These are phyloP conservation scores for Mirounga angustirostris DNA, from an alignment of 2,113 vertebrate genomes.

Conservation along the genomic window DNA sequence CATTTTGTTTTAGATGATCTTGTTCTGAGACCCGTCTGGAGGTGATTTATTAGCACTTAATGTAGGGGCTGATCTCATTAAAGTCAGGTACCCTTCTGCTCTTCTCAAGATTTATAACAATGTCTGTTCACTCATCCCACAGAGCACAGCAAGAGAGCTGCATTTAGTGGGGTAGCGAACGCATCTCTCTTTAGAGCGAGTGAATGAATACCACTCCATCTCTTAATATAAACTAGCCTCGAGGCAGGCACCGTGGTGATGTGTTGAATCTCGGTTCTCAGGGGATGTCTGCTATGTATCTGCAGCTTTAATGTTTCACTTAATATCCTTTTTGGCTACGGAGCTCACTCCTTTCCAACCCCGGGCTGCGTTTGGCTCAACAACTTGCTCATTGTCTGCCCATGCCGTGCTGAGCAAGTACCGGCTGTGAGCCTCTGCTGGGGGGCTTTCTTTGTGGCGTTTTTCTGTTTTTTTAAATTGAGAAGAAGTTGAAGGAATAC, in stretches of 20 bases:
- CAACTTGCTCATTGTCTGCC: slow-evolving; percentile 82
- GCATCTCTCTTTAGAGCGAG: slow-evolving; percentile 83
- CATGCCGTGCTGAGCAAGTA: slow-evolving; percentile 76
- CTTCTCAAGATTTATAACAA: slow-evolving; percentile 83
- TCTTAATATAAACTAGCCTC: slow-evolving; percentile 82
- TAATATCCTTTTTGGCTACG: slow-evolving; percentile 85
- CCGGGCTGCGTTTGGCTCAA: slow-evolving; percentile 78
- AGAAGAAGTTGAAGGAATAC: slow-evolving; percentile 87
- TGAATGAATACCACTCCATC: slow-evolving; percentile 78
- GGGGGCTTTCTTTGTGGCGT: slow-evolving; percentile 77
- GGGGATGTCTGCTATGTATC: slow-evolving; percentile 84
- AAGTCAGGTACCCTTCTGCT: slow-evolving; percentile 84
- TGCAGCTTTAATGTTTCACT: slow-evolving; percentile 86
- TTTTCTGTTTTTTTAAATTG: slow-evolving; percentile 67
- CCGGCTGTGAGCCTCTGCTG: slow-evolving; percentile 60
- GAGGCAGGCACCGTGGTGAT: slow-evolving; percentile 74
- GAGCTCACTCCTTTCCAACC: slow-evolving; percentile 76
- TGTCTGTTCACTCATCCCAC: slow-evolving; percentile 82
- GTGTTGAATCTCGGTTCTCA: slow-evolving; percentile 81
- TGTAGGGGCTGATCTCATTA: slow-evolving; percentile 80
- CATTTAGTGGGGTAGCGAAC: slow-evolving; percentile 76
- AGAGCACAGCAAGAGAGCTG: slow-evolving; percentile 87
- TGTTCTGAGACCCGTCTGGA: slow-evolving; percentile 62
- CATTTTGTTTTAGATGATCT: slow-evolving; percentile 75
- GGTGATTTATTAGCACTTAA: slow-evolving; percentile 84